These are phyloP conservation scores for Xiphophorus birchmanni DNA, from an alignment of 2,797 vertebrate species.

Conservation along the genomic window DNA sequence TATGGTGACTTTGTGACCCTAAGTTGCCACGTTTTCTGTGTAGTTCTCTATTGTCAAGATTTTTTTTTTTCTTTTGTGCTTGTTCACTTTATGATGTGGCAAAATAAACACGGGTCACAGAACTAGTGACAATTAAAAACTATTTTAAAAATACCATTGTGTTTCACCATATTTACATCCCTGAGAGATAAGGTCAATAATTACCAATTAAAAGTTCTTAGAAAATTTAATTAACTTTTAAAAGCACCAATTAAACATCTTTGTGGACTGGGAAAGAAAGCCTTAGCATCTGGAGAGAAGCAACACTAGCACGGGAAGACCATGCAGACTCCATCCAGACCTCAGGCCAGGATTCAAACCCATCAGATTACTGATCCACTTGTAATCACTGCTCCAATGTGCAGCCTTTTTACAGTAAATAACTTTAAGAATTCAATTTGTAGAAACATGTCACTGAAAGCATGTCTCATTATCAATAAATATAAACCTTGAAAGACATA, in stretches of 20 bases:
- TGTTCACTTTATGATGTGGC: not conserved
- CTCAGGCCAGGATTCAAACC: not conserved
- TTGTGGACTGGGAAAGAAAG: not conserved
- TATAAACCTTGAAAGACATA: constrained; percentile 38
- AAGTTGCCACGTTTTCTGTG: not conserved
- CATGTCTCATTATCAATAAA: constrained; percentile 25
- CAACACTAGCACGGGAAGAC: not conserved
- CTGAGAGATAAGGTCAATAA: not conserved
- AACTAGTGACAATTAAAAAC: not conserved
- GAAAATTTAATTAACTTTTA: not conserved
- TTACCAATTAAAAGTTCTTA: not conserved
- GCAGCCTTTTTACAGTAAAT: not conserved
- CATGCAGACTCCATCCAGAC: not conserved
- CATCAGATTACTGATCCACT: not conserved
- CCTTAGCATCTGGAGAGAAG: not conserved
- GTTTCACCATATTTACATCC: not conserved
- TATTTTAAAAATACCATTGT: not conserved
- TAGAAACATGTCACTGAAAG: constrained; percentile 16
- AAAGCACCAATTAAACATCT: not conserved
- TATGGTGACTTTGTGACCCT: not conserved
- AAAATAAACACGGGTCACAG: not conserved
- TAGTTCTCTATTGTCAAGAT: not conserved
- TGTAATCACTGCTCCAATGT: not conserved
- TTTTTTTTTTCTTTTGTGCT: not conserved
- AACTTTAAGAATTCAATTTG: not conserved